phyloP scores from a whole-genome alignment of 2,888 invertebrate species.

The Pegoplata infirma region DNA sequence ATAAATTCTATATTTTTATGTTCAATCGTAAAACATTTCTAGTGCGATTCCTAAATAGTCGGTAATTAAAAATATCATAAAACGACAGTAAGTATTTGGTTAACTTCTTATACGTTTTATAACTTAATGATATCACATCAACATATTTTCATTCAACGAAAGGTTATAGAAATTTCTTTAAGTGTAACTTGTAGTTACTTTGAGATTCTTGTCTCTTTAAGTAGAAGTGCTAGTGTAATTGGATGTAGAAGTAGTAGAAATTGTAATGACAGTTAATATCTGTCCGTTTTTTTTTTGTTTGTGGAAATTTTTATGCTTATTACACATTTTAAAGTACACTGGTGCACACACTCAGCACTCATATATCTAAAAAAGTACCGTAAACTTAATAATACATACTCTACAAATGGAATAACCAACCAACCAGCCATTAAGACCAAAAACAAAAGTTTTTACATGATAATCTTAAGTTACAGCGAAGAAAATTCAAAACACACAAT shows the following conservation, averaged over 20 bases:
- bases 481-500: slow-evolving; percentile 26
- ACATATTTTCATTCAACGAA: no score
- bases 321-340: slow-evolving; percentile 39
- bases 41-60: no score
- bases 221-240: no score
- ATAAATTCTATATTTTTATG: no score
- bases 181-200: slow-evolving; percentile 1
- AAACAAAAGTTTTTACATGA: not conserved
- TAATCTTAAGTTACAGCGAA: slow-evolving; percentile 8
- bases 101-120: no score
- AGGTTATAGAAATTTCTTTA: no score
- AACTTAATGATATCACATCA: no score
- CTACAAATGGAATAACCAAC: slow-evolving; percentile 6
- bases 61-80: no score
- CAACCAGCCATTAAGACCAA: slow-evolving; percentile 33
- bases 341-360: not conserved
- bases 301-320: slow-evolving; percentile 48
- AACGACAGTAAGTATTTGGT: no score
- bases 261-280: slow-evolving; percentile 54
- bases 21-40: no score
- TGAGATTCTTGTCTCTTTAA: not conserved
- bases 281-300: slow-evolving; percentile 9
- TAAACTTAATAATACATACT: slow-evolving; percentile 50
- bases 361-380: slow-evolving; percentile 41
- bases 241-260: slow-evolving; percentile 14